Evolutionary conservation across 64 coral and sea anemone genomes (phyloP).

Genomic region (Platygyra sinensis): DNA sequence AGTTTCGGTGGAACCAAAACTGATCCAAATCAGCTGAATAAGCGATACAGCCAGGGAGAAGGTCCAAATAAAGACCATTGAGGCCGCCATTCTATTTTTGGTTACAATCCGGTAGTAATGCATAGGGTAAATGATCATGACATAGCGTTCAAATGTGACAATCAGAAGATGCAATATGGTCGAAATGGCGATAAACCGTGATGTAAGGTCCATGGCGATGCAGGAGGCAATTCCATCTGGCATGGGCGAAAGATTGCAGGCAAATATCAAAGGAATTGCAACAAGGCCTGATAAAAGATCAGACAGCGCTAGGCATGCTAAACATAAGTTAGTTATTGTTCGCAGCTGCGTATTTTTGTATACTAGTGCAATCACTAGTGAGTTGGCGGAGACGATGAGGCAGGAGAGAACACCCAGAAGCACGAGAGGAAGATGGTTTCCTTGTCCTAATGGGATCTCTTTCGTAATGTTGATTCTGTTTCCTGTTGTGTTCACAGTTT

Average conservation of each 20-base stretch:
- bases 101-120: slow-evolving; percentile 57
- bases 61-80: slow-evolving; percentile 36
- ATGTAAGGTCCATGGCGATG: slow-evolving; percentile 68
- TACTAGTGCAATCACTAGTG: slow-evolving; percentile 53
- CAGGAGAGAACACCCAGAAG: slow-evolving; percentile 36
- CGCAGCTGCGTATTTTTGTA: slow-evolving; percentile 46
- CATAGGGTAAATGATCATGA: slow-evolving; percentile 84
- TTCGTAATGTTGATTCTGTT: background rate
- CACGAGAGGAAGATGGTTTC: slow-evolving; percentile 10
- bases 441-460: background rate
- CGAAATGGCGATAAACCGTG: slow-evolving; percentile 72
- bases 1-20: background rate
- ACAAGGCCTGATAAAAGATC: slow-evolving; percentile 56
- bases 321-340: slow-evolving; percentile 75
- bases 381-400: slow-evolving; percentile 44
- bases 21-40: slow-evolving; percentile 72
- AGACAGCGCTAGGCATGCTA: slow-evolving; percentile 65
- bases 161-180: slow-evolving; percentile 73
- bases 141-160: slow-evolving; percentile 68
- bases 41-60: slow-evolving; percentile 53
- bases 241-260: slow-evolving; percentile 5
- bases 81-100: slow-evolving; percentile 10
- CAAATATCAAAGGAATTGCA: slow-evolving; percentile 68
- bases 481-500: background rate
- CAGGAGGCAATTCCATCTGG: slow-evolving; percentile 2